A percentile compares a stretch with the other conserved stretches of the same genome.
These are phyloP conservation scores for Drosophila sulfurigaster DNA, from an alignment of 1,140 invertebrate species.

Conservation along the genomic window DNA sequence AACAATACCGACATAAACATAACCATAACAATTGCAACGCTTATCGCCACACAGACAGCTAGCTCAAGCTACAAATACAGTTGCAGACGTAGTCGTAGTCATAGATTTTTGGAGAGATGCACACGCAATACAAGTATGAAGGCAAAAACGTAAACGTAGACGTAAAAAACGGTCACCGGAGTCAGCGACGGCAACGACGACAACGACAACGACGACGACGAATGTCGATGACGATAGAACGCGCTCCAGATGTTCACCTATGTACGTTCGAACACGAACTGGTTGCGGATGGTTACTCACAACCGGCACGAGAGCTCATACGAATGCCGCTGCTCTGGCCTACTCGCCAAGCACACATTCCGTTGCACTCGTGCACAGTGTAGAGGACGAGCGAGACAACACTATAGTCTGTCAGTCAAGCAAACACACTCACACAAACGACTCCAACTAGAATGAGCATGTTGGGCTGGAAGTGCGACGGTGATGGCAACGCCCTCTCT, in stretches of 20 bases:
- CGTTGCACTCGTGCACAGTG: constrained; percentile 58
- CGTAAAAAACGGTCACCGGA: constrained; percentile 18
- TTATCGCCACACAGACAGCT: constrained; percentile 43
- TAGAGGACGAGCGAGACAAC: constrained; percentile 56
- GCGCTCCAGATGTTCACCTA: constrained; percentile 75
- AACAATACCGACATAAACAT: constrained; percentile 53
- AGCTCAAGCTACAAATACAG: constrained; percentile 24
- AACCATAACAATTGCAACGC: constrained; percentile 59
- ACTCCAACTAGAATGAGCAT: constrained; percentile 49
- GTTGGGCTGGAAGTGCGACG: constrained; percentile 38
- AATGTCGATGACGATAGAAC: constrained; percentile 21
- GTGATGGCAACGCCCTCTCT: constrained; percentile 58
- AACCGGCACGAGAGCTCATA: constrained; percentile 52
- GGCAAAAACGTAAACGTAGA: constrained; percentile 48
- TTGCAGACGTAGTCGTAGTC: constrained; percentile 16
- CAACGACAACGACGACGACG: constrained; percentile 29
- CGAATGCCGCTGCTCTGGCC: constrained; percentile 71
- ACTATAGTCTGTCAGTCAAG: constrained; percentile 21
- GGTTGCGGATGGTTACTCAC: constrained; percentile 61
- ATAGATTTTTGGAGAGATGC: constrained; percentile 21
- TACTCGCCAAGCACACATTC: constrained; percentile 53
- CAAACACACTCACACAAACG: neutral
- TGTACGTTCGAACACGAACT: constrained; percentile 80
- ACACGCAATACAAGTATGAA: constrained; percentile 38
- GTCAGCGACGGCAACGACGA: constrained; percentile 36